Evolutionary conservation across 2,113 vertebrate species (phyloP).

Genomic region (Brachyhypopomus occidentalis): DNA sequence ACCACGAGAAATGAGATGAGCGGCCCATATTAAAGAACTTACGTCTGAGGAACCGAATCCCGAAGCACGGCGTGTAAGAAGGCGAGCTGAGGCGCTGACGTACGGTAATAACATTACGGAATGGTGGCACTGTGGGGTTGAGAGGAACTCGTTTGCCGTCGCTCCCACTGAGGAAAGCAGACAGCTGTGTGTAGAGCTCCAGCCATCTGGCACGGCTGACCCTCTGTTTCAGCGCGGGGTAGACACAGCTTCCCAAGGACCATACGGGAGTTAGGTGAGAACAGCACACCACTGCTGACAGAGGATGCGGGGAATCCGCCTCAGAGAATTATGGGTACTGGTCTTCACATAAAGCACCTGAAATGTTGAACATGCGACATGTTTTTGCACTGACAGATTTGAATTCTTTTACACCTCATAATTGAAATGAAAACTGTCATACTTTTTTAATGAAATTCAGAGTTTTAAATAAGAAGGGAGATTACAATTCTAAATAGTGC

Average conservation of each 20-base stretch:
- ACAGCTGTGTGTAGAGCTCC: not conserved
- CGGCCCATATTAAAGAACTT: conserved; percentile 11
- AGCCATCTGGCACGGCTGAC: not conserved
- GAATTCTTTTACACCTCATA: not conserved
- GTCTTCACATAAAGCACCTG: not conserved
- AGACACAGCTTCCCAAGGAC: not conserved
- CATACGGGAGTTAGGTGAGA: conserved; percentile 13
- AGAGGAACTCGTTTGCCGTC: not conserved
- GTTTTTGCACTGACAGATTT: not conserved
- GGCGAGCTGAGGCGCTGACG: not conserved
- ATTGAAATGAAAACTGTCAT: not conserved
- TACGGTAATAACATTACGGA: conserved; percentile 18
- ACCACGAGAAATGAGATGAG: not conserved
- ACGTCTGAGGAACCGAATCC: not conserved
- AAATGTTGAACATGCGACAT: not conserved
- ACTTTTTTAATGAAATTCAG: not conserved
- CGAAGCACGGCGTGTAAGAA: conserved; percentile 1
- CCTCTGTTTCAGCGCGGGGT: not conserved
- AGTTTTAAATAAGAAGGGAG: not conserved
- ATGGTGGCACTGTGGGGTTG: conserved; percentile 3
- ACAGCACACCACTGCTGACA: conserved; percentile 6
- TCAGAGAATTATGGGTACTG: not conserved
- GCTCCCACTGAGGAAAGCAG: not conserved
- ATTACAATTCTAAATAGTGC: not conserved
- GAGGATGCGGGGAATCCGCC: not conserved